These are phyloP conservation scores for Subacronicta megacephala DNA, from an alignment of 2,888 invertebrate species.

Conservation along the genomic window DNA sequence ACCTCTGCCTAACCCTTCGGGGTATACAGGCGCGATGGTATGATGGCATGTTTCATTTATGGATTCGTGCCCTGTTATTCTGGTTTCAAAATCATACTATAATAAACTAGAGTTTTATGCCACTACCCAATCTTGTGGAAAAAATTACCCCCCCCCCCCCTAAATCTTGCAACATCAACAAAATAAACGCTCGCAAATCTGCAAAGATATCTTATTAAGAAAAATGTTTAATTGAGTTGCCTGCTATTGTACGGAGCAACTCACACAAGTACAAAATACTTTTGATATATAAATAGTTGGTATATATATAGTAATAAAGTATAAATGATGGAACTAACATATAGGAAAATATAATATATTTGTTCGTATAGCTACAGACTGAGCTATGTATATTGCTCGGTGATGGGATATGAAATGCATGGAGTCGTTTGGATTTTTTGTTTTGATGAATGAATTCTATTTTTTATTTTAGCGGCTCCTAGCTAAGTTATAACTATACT, in stretches of 20 bases:
- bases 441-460: conserved; percentile 1
- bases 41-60: too few relatives aligned
- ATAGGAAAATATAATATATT: conserved; percentile 89
- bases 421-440: conserved; percentile 59
- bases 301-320: conserved; percentile 87
- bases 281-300: conserved; percentile 80
- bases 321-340: conserved; percentile 89
- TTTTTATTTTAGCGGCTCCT: too few relatives aligned
- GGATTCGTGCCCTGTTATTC: too few relatives aligned
- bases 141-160: conserved; percentile 3
- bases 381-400: conserved; percentile 84
- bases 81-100: too few relatives aligned
- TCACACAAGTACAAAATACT: conserved; percentile 49
- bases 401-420: conserved; percentile 66
- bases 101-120: too few relatives aligned
- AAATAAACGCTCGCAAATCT: conserved; percentile 52
- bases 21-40: too few relatives aligned
- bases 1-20: too few relatives aligned
- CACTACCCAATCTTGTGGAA: background rate
- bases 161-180: conserved; percentile 31
- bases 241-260: conserved; percentile 56
- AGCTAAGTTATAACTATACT: too few relatives aligned
- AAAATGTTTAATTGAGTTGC: conserved; percentile 85
- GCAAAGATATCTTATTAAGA: conserved; percentile 73
- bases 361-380: conserved; percentile 84